phyloP scores from a whole-genome alignment of 2,113 vertebrate genomes.

The Tricholaema leucomelas region DNA sequence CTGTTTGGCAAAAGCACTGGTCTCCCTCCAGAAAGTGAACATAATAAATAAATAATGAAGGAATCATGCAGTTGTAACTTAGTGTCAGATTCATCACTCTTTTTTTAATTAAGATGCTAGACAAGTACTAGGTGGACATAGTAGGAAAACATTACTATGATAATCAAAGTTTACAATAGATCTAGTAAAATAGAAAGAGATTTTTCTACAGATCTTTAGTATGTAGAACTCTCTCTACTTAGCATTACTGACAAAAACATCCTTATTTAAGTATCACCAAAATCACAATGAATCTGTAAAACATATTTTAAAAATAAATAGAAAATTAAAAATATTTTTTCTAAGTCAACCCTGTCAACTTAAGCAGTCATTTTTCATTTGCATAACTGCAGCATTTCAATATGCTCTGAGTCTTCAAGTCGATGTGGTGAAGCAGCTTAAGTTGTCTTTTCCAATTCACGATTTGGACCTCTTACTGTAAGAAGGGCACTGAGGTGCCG shows the following conservation, averaged over 20 bases:
- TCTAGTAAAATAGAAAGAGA: neutral
- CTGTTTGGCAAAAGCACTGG: neutral
- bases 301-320: neutral
- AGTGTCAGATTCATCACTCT: neutral
- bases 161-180: neutral
- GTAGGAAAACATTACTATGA: neutral
- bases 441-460: neutral
- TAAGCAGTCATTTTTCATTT: neutral
- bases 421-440: neutral
- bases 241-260: neutral
- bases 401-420: neutral
- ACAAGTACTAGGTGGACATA: neutral
- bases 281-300: neutral
- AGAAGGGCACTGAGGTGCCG: too few species aligned
- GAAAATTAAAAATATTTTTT: neutral
- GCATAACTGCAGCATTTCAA: neutral
- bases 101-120: neutral
- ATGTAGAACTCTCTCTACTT: neutral
- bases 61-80: neutral
- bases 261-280: neutral
- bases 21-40: neutral
- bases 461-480: too few species aligned
- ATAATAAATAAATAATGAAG: too few species aligned
- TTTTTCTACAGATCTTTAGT: neutral
- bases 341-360: neutral